Conservation (phyloP, 1,140 invertebrate genomes). For the Dreissena rostriformis region DNA sequence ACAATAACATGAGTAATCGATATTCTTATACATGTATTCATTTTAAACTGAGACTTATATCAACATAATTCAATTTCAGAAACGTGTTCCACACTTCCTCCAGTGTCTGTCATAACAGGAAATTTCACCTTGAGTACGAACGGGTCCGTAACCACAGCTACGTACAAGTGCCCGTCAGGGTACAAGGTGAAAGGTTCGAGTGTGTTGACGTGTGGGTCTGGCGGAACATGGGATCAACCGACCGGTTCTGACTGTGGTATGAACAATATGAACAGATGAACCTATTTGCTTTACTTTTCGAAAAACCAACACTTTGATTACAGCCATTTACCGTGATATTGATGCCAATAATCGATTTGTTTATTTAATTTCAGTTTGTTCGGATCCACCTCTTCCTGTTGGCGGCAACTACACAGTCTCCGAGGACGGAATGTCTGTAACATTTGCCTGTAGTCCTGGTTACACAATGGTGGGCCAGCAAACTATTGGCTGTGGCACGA, state of each 20-base stretch:
- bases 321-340: too few relatives aligned
- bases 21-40: too few relatives aligned
- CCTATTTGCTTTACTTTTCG: not conserved
- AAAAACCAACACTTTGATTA: too few relatives aligned
- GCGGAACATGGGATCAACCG: constrained; percentile 17
- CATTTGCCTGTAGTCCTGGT: constrained; percentile 13
- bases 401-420: constrained; percentile 9
- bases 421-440: not conserved
- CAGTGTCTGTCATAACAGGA: constrained; percentile 15
- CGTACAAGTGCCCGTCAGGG: constrained; percentile 14
- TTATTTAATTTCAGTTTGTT: constrained; percentile 23
- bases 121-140: not conserved
- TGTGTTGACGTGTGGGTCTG: not conserved
- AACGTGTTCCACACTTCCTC: not conserved
- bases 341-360: too few relatives aligned
- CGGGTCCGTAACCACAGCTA: constrained; percentile 15
- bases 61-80: constrained; percentile 8
- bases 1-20: too few relatives aligned
- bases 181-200: constrained; percentile 5
- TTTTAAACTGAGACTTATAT: too few relatives aligned
- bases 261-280: not conserved
- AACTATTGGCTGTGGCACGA: constrained; percentile 9
- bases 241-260: constrained; percentile 23
- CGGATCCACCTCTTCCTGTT: not conserved
- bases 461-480: constrained; percentile 26